Evolutionary conservation across 2,113 vertebrate species (phyloP), one percentile per base, ranked within the genome.

Genomic region (Pollachius pollachius): DNA sequence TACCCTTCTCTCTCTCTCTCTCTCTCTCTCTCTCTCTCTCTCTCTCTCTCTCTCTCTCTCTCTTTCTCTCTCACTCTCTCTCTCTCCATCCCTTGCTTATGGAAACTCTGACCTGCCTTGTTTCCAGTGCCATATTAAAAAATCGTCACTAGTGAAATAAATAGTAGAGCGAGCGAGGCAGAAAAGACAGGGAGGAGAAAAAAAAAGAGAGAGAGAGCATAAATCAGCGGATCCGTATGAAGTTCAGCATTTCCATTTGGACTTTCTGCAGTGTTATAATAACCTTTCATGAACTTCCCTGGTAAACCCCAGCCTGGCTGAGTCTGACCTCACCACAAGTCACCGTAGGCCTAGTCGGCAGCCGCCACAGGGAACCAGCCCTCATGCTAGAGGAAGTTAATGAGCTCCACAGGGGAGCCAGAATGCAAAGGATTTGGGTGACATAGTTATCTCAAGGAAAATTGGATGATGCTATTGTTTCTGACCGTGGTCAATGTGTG

Each of bases 81-180:
- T 18, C 27, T 65, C 27, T 21, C 37, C 75, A 19, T 54, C 52
- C 81, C 75, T 67, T 72, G 82, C 57, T 72, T 70, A 30, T 62
- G 86, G 86, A 90, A 90, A 89, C 70, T 81, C 71, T 90, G 85
- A 89, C 84, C 76, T 72, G 74, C 52, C 41, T 73, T 72, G 18
- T 81, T 88, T 63, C 69, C 41, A 13, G 72, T 68, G 9, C 23
- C 75, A 73, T 64, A 48, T 63, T 84, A 71, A 68, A 83, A 80
- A 77, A 68, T 71, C 71, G 64, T 73, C 12, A 59, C 8, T 65
- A 57, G 37, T 65, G 37, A 17, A 60, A 60, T 17, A 68, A 58
- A 71, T 19, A 52, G 60, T 34, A 5, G 30, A 34, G 30, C 6
- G 30, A 34, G 30, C 30, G 6, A 34, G 30, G 6, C 52, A 19